These are phyloP conservation scores for Cepaea hortensis DNA, from an alignment of 2,888 invertebrate species.

Conservation along the genomic window DNA sequence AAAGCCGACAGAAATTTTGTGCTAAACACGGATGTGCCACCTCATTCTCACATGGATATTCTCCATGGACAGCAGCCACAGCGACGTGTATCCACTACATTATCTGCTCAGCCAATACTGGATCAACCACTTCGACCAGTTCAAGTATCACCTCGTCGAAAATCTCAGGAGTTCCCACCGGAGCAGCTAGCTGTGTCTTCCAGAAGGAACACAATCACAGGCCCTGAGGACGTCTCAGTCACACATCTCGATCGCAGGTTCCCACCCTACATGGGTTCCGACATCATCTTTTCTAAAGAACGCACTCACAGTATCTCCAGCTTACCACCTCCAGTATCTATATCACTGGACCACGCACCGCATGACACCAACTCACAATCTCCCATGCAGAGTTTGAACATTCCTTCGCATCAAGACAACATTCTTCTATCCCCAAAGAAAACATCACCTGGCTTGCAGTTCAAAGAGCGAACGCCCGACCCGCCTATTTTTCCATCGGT, in stretches of 20 bases:
- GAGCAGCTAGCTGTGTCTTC: slow-evolving; percentile 33
- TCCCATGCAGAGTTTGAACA: slow-evolving; percentile 36
- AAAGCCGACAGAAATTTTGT: slow-evolving; percentile 33
- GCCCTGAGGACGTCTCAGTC: slow-evolving; percentile 31
- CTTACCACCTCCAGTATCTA: slow-evolving; percentile 46
- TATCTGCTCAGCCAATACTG: slow-evolving; percentile 1
- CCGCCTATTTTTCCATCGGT: slow-evolving; percentile 20
- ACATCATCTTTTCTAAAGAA: slow-evolving; percentile 28
- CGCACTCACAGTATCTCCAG: slow-evolving; percentile 12
- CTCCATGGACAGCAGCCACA: slow-evolving; percentile 34
- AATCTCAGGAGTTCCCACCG: slow-evolving; percentile 42
- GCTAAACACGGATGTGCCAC: slow-evolving; percentile 20
- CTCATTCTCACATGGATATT: background rate
- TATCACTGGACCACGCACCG: slow-evolving; percentile 43
- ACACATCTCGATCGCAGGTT: slow-evolving; percentile 34
- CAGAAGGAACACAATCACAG: slow-evolving; percentile 44
- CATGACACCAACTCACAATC: slow-evolving; percentile 45
- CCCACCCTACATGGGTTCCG: background rate
- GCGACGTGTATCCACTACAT: slow-evolving; percentile 22
- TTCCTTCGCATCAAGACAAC: slow-evolving; percentile 46
- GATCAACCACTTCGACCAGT: slow-evolving; percentile 27
- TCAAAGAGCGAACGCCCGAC: slow-evolving; percentile 38
- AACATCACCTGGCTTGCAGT: slow-evolving; percentile 28
- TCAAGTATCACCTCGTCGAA: slow-evolving; percentile 36
- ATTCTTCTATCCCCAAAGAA: slow-evolving; percentile 35